phyloP scores from a whole-genome alignment of 2,113 vertebrate species.

The Vimba vimba region DNA sequence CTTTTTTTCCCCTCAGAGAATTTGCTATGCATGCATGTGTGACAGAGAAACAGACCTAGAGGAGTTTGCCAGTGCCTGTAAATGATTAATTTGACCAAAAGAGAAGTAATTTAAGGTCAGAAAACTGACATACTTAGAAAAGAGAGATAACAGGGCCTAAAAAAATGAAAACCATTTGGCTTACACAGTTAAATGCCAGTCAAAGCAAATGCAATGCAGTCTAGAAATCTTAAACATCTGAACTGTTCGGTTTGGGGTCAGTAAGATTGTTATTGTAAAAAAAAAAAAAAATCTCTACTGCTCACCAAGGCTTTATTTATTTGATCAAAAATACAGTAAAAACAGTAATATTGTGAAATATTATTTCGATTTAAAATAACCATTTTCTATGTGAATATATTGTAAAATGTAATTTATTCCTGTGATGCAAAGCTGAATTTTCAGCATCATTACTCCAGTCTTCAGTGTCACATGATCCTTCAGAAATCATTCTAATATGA shows the following conservation, averaged over 20 bases:
- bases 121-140: not conserved
- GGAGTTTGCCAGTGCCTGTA: slow-evolving; percentile 38
- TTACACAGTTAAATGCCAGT: not conserved
- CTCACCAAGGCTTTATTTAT: not conserved
- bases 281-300: no score
- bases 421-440: not conserved
- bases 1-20: not conserved
- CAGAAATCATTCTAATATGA: not conserved
- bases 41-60: not conserved
- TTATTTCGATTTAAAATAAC: not conserved
- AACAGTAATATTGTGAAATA: not conserved
- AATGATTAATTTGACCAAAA: slow-evolving; percentile 50
- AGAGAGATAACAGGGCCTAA: not conserved
- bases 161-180: slow-evolving; percentile 9
- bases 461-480: not conserved
- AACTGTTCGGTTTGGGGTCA: not conserved
- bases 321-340: not conserved
- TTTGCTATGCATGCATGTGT: not conserved
- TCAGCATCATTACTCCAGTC: not conserved
- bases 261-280: not conserved
- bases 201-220: not conserved
- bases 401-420: not conserved
- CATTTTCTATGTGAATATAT: not conserved
- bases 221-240: not conserved
- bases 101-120: slow-evolving; percentile 5